A percentile compares a stretch with the other conserved stretches of the same genome.
phyloP scores from a whole-genome alignment of 2,797 vertebrate species.

The Malurus leucopterus region DNA sequence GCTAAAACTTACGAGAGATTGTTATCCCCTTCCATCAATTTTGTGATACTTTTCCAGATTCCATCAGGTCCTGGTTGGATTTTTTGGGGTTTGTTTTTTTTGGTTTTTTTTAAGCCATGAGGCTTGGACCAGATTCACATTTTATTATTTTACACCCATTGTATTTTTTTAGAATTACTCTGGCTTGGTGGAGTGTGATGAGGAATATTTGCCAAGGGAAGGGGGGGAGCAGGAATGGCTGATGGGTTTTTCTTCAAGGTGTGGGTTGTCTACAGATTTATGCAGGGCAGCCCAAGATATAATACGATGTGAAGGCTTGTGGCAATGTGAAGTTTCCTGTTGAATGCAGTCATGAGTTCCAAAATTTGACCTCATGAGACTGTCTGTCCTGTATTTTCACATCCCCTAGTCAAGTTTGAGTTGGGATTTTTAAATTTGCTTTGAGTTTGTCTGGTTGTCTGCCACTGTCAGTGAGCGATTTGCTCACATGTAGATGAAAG shows the following conservation, averaged over 20 bases:
- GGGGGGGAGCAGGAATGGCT: not conserved
- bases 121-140: not conserved
- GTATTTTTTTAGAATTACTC: not conserved
- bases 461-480: accelerated
- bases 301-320: not conserved
- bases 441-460: not conserved
- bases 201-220: not conserved
- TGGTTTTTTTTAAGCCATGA: not conserved
- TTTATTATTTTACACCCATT: not conserved
- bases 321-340: not conserved
- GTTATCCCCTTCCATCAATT: not conserved
- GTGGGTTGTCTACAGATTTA: not conserved
- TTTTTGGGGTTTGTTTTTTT: accelerated
- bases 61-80: not conserved
- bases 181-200: not conserved
- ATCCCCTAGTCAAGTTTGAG: not conserved
- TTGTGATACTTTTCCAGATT: not conserved
- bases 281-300: not conserved
- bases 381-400: not conserved
- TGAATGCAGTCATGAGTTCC: not conserved
- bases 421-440: not conserved
- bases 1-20: not conserved
- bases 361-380: not conserved
- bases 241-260: not conserved
- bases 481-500: not conserved